These are phyloP conservation scores for Cassiopea xamachana DNA, from an alignment of 30 jellyfish, hydroid and myxozoan species.

Conservation along the genomic window DNA sequence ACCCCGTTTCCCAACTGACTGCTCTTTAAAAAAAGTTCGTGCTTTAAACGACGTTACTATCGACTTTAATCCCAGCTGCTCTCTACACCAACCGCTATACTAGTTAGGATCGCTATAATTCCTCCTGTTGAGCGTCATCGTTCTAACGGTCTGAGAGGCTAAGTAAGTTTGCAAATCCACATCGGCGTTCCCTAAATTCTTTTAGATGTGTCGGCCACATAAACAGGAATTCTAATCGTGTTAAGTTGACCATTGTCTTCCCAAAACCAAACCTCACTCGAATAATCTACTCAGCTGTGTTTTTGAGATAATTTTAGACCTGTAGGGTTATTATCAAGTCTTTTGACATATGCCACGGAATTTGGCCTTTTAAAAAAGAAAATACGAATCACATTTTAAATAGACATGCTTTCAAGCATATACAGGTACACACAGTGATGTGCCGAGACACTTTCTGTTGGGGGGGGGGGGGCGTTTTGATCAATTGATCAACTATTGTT, in stretches of 20 bases:
- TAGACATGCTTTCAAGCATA: no score
- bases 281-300: not conserved
- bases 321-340: not conserved
- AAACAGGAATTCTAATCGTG: not conserved
- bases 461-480: no score
- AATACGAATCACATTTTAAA: not conserved
- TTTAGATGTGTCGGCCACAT: constrained; percentile 29
- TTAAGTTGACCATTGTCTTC: constrained; percentile 6
- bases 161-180: constrained; percentile 19
- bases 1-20: not conserved
- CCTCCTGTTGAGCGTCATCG: not conserved
- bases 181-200: constrained; percentile 11
- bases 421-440: no score
- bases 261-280: not conserved
- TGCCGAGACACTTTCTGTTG: no score
- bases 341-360: not conserved
- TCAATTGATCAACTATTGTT: no score
- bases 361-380: not conserved
- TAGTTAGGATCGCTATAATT: not conserved
- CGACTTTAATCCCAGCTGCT: not conserved
- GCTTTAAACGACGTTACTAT: not conserved
- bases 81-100: not conserved
- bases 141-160: constrained; percentile 47
- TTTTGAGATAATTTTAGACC: not conserved
- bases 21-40: not conserved